Percentiles rank a stretch among this genome's conserved stretches.
Evolutionary conservation across 2,113 vertebrate species (phyloP).

Genomic region (Entomyzon cyanotis): DNA sequence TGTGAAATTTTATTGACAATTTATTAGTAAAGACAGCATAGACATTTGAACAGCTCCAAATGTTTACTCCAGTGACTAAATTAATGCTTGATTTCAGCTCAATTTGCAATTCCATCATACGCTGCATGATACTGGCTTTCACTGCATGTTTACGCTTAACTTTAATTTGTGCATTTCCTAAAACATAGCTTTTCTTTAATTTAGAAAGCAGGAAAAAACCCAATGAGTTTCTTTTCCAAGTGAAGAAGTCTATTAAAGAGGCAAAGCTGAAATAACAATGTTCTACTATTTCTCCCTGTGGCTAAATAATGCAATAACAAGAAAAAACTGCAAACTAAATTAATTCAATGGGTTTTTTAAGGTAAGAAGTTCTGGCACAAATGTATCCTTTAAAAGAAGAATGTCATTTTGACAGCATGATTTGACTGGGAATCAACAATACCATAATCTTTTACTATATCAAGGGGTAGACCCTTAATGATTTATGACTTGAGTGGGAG

Average conservation of each 20-base stretch:
- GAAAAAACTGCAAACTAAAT: background rate
- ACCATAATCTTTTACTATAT: background rate
- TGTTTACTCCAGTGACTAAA: conserved; percentile 10
- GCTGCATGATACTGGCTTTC: background rate
- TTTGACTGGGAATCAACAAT: background rate
- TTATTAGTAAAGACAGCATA: background rate
- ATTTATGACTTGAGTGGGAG: background rate
- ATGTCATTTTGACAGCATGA: background rate
- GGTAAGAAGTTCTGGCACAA: background rate
- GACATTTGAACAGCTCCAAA: background rate
- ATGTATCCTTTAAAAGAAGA: background rate
- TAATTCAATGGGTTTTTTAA: background rate
- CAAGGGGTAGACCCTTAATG: background rate
- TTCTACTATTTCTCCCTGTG: background rate
- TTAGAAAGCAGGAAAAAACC: background rate
- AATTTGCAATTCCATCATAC: conserved; percentile 19
- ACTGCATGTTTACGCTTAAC: conserved; percentile 17
- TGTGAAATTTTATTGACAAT: background rate
- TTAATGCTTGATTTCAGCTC: conserved; percentile 46
- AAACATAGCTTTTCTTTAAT: background rate
- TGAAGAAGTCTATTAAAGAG: conserved; percentile 9
- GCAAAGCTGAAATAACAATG: background rate
- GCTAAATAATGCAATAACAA: conserved; percentile 3
- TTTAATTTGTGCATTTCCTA: conserved; percentile 49
- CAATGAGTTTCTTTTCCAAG: background rate